These are phyloP conservation scores for Eristalinus aeneus DNA, from an alignment of 2,888 invertebrate species.

Conservation along the genomic window DNA sequence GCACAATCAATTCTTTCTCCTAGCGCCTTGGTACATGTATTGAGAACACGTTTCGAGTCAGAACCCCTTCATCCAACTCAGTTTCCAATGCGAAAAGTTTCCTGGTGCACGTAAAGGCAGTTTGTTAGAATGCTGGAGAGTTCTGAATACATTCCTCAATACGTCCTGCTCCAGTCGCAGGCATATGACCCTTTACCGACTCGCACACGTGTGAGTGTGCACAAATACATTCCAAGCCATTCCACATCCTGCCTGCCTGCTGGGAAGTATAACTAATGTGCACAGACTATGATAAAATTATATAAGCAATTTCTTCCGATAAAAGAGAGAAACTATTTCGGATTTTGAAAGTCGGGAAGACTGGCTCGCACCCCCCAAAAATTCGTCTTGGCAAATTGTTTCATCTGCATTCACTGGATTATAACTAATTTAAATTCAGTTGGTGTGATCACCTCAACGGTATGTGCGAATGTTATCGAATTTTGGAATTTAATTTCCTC, in stretches of 20 bases:
- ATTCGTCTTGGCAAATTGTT: slow-evolving; percentile 31
- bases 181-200: slow-evolving; percentile 5
- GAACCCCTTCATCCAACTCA: slow-evolving; percentile 6
- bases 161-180: not conserved
- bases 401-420: slow-evolving; percentile 44
- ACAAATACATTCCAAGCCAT: not conserved
- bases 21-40: not conserved
- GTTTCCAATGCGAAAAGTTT: slow-evolving; percentile 27
- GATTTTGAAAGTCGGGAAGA: slow-evolving; percentile 11
- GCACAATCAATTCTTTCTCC: not conserved
- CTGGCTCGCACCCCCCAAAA: not conserved
- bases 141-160: slow-evolving; percentile 15
- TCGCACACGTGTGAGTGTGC: not conserved
- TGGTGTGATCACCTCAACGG: slow-evolving; percentile 13
- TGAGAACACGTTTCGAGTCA: not conserved
- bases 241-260: slow-evolving; percentile 34
- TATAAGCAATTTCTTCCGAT: slow-evolving; percentile 9
- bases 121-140: slow-evolving; percentile 34
- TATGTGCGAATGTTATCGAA: slow-evolving; percentile 36
- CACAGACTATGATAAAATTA: slow-evolving; percentile 33
- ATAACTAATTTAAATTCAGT: slow-evolving; percentile 43
- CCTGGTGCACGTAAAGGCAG: slow-evolving; percentile 40
- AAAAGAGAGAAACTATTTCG: slow-evolving; percentile 38
- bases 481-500: slow-evolving; percentile 31
- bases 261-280: slow-evolving; percentile 40